Evolutionary conservation across 2,797 vertebrate genomes (phyloP), one percentile per base, ranked within the genome.

Genomic region (Brachyrhaphis roseni): DNA sequence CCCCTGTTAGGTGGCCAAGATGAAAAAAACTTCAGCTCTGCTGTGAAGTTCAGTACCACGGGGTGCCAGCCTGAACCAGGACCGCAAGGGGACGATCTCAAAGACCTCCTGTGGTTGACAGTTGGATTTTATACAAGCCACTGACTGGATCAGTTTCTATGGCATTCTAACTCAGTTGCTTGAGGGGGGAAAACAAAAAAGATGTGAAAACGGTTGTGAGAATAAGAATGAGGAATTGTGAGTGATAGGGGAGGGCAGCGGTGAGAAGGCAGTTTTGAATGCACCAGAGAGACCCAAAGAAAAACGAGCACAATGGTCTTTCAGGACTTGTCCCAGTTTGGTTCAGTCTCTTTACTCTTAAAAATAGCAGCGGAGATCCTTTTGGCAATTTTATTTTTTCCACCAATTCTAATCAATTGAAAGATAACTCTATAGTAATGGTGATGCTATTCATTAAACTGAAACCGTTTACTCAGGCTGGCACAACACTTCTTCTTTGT

Each of bases 251-350:
- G 84, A 85, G 83, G 87, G 83, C 79, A 89, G 85, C 81, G 77
- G 88, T 94, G 94, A 95, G 93, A 91, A 84, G 75, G 94, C 93
- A 93, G 81, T 93, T 94, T 90, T 90, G 68, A 91, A 93, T 90
- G 82, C 93, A 91, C 91, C 26, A 55, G 92, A 92, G 94, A 91
- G 93, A 91, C 78, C 78, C 57, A 72, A 77, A 88, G 79, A 79
- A 83, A 93, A 94, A 92, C 74, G 88, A 92, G 91, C 87, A 91
- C 92, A 94, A 91, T 91, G 90, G 92, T 94, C 93, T 93, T 93
- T 93, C 84, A 94, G 93, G 94, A 93, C 92, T 80, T 91, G 94
- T 91, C 94, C 94, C 90, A 94, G 90, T 93, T 95, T 84, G 81
- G 80, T 77, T 86, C 80, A 11, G 75, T 86, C 83, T 77, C 86